A percentile compares a stretch with the other conserved stretches of the same genome.
phyloP scores from a whole-genome alignment of 2,888 invertebrate species.

The Andrena camellia region DNA sequence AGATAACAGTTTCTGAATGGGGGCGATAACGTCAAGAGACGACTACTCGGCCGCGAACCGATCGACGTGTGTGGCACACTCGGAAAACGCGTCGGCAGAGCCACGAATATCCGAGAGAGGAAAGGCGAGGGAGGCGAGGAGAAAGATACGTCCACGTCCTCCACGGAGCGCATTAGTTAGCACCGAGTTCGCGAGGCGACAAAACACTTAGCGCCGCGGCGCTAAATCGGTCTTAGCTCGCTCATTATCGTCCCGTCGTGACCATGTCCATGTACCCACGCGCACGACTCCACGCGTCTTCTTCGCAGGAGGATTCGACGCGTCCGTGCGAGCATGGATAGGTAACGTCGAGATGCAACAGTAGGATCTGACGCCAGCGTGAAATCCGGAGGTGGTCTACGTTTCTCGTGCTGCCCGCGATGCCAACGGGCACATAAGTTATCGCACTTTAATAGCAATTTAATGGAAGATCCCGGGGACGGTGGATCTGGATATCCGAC shows the following conservation, averaged over 20 bases:
- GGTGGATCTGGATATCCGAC: conserved; percentile 71
- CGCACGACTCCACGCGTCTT: not conserved
- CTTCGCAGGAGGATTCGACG: conserved; percentile 11
- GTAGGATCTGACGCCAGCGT: not conserved
- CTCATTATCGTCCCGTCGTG: conserved; percentile 72
- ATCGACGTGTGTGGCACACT: conserved; percentile 46
- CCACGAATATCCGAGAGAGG: conserved; percentile 37
- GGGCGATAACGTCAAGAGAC: conserved; percentile 47
- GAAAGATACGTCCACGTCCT: conserved; percentile 31
- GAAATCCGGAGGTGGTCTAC: not conserved
- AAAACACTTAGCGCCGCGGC: conserved; percentile 79
- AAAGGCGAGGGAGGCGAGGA: conserved; percentile 41
- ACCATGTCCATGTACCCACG: not conserved
- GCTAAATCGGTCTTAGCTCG: conserved; percentile 79
- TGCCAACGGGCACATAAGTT: conserved; percentile 67
- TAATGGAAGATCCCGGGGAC: conserved; percentile 75
- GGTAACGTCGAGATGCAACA: not conserved
- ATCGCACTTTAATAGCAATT: conserved; percentile 65
- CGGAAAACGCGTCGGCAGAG: conserved; percentile 28
- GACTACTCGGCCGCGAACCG: not conserved
- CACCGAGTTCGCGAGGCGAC: conserved; percentile 78
- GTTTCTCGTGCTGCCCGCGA: not conserved
- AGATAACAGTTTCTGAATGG: conserved; percentile 29
- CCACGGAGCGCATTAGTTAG: conserved; percentile 79
- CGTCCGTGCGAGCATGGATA: not conserved